Evolutionary conservation across 37 sponge, comb jelly and placozoan species (phyloP), one percentile per base, ranked within the genome.

Genomic region (Hormiphora californensis): DNA sequence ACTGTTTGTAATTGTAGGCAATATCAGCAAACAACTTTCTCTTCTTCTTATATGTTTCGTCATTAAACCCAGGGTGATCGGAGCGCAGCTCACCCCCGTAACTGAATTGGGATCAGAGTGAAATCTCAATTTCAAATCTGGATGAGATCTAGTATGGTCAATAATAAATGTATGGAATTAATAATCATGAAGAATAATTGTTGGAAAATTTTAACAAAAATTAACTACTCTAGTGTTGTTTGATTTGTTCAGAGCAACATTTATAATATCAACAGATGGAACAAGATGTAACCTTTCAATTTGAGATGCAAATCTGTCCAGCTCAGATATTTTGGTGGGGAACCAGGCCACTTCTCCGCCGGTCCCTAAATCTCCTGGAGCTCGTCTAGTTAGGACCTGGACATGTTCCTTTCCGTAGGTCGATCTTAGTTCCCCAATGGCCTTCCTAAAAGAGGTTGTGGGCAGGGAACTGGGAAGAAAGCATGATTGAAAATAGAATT

Each of bases 41-140:
- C 49, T 95, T 67, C 32, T 87, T 90, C 23, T 92, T 67, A 63
- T 98, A 98, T 4, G 95, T 92, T 12, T 69, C 39, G 59, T 98
- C 99, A 54, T 90, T 98, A 62, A 94, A 94, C 15, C 99, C 99
- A 1, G 99, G 99, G 54, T 98, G 99, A 49, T 98, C 99, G 32
- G 99, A 81, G 54, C 91, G 91, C 59, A 98, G 88, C 39, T 94
- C 95, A 40, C 46, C 35, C 5, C 81, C 81, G 81, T 73, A 73
- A 73, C 81, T 73, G 81, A 4, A 30, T 27, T 7, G 25, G n/a
- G n/a, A n/a, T 19, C 54, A 53, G n/a, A n/a, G n/a, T n/a, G n/a
- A n/a, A n/a, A n/a, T n/a, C n/a, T n/a, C n/a, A n/a, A n/a, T n/a
- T n/a, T n/a, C n/a, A n/a, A n/a, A n/a, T n/a, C n/a, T n/a, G n/a